These are phyloP conservation scores for Schizopygopsis malacanthus DNA, from an alignment of 2,797 vertebrate species.

Conservation along the genomic window DNA sequence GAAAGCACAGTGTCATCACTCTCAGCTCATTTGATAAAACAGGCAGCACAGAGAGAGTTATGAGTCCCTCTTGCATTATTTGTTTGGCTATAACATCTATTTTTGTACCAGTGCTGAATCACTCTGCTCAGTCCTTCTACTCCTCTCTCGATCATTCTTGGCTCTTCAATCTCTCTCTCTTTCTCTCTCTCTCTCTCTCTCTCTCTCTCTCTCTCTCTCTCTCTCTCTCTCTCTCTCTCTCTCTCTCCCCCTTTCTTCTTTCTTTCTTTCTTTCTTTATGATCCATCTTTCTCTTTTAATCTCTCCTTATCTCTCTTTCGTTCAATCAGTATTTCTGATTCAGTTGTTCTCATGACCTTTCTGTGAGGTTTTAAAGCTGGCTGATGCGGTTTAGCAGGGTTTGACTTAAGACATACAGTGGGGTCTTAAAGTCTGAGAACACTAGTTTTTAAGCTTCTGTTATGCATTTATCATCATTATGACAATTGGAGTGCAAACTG, in stretches of 20 bases:
- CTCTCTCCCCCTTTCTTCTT: not conserved
- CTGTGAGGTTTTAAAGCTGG: conserved; percentile 2
- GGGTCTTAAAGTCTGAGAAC: not conserved
- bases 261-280: conserved; percentile 31
- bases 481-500: not conserved
- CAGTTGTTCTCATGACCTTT: conserved; percentile 22
- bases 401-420: not conserved
- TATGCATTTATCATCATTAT: not conserved
- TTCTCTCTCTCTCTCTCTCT: not conserved
- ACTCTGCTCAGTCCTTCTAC: conserved; percentile 16
- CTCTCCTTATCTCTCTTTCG: conserved; percentile 6
- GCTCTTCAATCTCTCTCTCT: conserved; percentile 15
- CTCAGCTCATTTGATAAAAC: conserved; percentile 39
- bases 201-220: conserved; percentile 27
- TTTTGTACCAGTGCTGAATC: conserved; percentile 42
- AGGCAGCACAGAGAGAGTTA: conserved; percentile 22
- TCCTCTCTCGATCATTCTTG: conserved; percentile 4
- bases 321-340: conserved; percentile 6
- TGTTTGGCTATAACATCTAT: conserved; percentile 33
- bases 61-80: conserved; percentile 27
- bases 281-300: conserved; percentile 41
- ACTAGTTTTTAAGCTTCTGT: not conserved
- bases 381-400: not conserved
- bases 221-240: not conserved
- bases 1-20: conserved; percentile 27